Base-by-base conservation (phyloP, 2,113 vertebrate species). In the Cyanoramphus novaezelandiae region DNA sequence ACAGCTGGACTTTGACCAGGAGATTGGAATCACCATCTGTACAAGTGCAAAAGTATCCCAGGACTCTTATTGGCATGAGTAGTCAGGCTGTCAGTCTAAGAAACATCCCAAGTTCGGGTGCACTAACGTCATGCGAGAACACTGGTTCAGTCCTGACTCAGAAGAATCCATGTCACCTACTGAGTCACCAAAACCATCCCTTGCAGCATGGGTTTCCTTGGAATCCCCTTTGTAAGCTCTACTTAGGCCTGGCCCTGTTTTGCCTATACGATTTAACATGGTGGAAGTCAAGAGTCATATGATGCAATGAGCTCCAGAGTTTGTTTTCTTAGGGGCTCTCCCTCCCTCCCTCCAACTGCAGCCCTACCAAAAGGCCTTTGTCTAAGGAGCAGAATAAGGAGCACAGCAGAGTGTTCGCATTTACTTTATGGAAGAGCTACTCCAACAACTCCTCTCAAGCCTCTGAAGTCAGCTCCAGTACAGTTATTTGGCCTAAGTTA, bases 401-500 rank as follows among this genome's bases (percentile, higher is more conserved):
- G 28, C 33, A 4, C 29, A 41, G 81, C 35, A 53, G 46, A 65
- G 59, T 24, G 78, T 47, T 96, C 80, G 76, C 90, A 64, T 93
- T 88, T 64, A 60, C 93, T 90, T 90, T 68, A 57, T 19, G 57
- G 95, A 50, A 69, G 81, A 91, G 77, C 83, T 65, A 69, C 53
- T 93, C 93, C 55, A 85, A 70, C 86, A 91, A 50, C 65, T 93
- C 84, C 87, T 88, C 59, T 82, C 68, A 11, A 94, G 92, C 33
- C 90, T 96, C 93, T 89, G 93, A 93, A 94, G 85, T 82, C 93
- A 93, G 77, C 74, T 80, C 70, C 92, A 83, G 92, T 60, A 95
- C 87, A 94, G 91, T 95, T 94, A 94, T 13, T 94, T 96, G 82
- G 87, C 91, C 86, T 47, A 19, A 81, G 90, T 97, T 93, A 92